phyloP scores from a whole-genome alignment of 2,888 invertebrate species.

The Schrankia costaestrigalis region DNA sequence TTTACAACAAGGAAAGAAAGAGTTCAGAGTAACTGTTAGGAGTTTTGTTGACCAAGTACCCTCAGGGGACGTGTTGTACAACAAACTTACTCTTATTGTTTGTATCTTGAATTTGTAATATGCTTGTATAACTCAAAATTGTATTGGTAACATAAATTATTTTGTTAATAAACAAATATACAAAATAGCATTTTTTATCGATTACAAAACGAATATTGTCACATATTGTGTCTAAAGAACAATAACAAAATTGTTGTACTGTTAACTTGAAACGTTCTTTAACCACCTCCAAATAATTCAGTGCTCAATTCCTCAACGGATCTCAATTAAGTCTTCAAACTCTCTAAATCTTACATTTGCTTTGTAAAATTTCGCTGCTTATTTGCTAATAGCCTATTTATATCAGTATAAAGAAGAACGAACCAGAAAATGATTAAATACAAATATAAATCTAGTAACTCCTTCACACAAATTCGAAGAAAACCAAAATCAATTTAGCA shows the following conservation, averaged over 20 bases:
- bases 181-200: background rate
- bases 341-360: too few relatives aligned
- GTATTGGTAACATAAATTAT: background rate
- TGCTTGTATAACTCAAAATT: background rate
- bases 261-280: background rate
- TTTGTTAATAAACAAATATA: background rate
- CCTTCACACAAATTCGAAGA: background rate
- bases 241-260: too few relatives aligned
- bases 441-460: background rate
- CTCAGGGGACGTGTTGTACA: background rate
- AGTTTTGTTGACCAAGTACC: background rate
- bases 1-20: background rate
- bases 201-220: background rate
- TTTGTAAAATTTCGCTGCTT: too few relatives aligned
- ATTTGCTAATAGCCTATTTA: background rate
- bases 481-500: constrained; percentile 4
- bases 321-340: too few relatives aligned
- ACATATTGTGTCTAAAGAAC: too few relatives aligned
- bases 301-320: too few relatives aligned
- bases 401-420: background rate
- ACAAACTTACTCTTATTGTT: background rate
- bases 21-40: background rate
- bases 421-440: background rate
- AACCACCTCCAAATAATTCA: too few relatives aligned
- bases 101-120: background rate